These are phyloP conservation scores for Zaprionus camerounensis DNA, from an alignment of 1,140 invertebrate genomes.

Conservation along the genomic window DNA sequence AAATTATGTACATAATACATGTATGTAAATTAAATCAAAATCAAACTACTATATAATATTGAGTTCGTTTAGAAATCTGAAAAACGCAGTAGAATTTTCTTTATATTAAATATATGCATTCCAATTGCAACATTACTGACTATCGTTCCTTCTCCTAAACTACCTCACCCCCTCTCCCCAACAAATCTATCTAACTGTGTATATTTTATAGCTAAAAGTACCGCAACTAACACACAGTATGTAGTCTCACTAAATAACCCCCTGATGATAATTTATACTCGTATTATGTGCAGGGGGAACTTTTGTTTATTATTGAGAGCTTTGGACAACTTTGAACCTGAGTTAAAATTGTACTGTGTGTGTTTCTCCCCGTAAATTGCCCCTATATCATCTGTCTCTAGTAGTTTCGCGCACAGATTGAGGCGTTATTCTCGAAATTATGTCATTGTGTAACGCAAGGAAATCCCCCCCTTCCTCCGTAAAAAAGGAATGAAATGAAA, in stretches of 20 bases:
- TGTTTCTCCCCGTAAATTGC: not conserved
- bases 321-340: conserved; percentile 5
- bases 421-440: conserved; percentile 5
- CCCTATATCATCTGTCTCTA: not conserved
- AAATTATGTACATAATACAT: too few species aligned
- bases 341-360: not conserved
- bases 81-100: too few species aligned
- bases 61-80: too few species aligned
- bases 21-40: too few species aligned
- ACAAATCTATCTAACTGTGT: too few species aligned
- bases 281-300: not conserved
- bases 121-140: too few species aligned
- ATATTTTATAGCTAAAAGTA: too few species aligned
- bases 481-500: not conserved
- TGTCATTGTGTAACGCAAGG: not conserved
- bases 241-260: not conserved
- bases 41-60: too few species aligned
- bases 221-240: too few species aligned
- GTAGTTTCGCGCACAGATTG: not conserved
- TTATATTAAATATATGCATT: too few species aligned
- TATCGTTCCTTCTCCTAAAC: too few species aligned
- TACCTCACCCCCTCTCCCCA: too few species aligned
- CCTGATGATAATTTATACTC: not conserved
- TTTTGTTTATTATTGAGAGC: not conserved
- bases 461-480: not conserved